Evolutionary conservation across 1,140 invertebrate species (phyloP).

Genomic region (Lepidurus packardi): DNA sequence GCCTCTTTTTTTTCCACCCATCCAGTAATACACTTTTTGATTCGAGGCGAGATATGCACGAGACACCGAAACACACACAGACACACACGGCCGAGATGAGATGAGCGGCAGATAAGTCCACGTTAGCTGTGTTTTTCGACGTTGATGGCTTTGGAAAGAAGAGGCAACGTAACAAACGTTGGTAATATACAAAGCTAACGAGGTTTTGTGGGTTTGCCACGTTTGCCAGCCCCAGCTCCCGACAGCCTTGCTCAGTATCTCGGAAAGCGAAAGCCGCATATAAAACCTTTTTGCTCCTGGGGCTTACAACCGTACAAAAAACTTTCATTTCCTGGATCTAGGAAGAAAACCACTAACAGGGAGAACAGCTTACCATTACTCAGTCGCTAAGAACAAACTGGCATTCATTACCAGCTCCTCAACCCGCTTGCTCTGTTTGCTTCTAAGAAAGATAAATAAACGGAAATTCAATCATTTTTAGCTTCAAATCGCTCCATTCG

Average conservation of each 20-base stretch:
- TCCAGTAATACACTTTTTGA: neutral
- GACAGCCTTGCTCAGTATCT: too few species aligned
- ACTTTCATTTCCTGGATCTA: neutral
- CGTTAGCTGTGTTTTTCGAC: neutral
- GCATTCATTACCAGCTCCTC: neutral
- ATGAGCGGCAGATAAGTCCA: neutral
- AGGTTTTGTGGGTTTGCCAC: neutral
- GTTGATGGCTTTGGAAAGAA: conserved; percentile 18
- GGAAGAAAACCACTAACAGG: neutral
- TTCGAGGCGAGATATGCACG: neutral
- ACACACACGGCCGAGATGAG: neutral
- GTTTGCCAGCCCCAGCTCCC: too few species aligned
- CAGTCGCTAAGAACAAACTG: neutral
- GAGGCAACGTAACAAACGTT: conserved; percentile 1
- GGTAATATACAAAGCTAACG: conserved; percentile 5
- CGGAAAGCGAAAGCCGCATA: neutral
- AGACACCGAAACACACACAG: neutral
- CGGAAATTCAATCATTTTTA: neutral
- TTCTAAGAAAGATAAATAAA: neutral
- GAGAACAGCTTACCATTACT: neutral
- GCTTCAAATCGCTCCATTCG: too few species aligned
- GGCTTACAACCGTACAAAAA: neutral
- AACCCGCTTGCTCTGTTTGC: neutral
- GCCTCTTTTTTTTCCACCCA: neutral
- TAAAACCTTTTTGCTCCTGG: neutral